Base-by-base conservation (phyloP, 92 coral and sea anemone species). In the Virgularia gustaviana region DNA sequence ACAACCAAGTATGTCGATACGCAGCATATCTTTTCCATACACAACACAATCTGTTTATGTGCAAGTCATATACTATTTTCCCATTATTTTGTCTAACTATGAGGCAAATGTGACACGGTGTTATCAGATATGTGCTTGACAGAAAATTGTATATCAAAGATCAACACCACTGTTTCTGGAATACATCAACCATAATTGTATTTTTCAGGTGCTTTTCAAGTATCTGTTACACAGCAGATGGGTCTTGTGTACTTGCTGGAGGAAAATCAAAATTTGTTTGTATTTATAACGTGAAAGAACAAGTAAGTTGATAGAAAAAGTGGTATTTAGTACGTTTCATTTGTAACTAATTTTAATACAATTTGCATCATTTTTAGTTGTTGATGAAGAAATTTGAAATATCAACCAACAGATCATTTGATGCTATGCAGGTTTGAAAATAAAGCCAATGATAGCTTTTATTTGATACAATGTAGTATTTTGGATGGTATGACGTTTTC, bases 1-100 rank as follows among this genome's bases (percentile, higher is more conserved):
- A 71, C 85, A 70, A 85, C 94, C 83, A 94, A 94, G 99, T 94
- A 79, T n/a, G n/a, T n/a, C n/a, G n/a, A n/a, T n/a, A n/a, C n/a
- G n/a, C n/a, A n/a, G n/a, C n/a, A n/a, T n/a, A n/a, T n/a, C n/a
- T n/a, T n/a, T n/a, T n/a, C n/a, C n/a, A n/a, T n/a, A n/a, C n/a
- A n/a, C n/a, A n/a, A n/a, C n/a, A n/a, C n/a, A n/a, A n/a, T n/a
- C n/a, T n/a, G n/a, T n/a, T n/a, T n/a, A n/a, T n/a, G n/a, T n/a
- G n/a, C n/a, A n/a, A n/a, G n/a, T n/a, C n/a, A n/a, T n/a, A n/a
- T n/a, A n/a, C n/a, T n/a, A n/a, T n/a, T n/a, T n/a, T n/a, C n/a
- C n/a, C n/a, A n/a, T n/a, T n/a, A n/a, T n/a, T n/a, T n/a, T n/a
- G n/a, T n/a, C n/a, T n/a, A n/a, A n/a, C n/a, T n/a, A n/a, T n/a